phyloP scores from a whole-genome alignment of 2,888 invertebrate species.

The Endotricha flammealis region DNA sequence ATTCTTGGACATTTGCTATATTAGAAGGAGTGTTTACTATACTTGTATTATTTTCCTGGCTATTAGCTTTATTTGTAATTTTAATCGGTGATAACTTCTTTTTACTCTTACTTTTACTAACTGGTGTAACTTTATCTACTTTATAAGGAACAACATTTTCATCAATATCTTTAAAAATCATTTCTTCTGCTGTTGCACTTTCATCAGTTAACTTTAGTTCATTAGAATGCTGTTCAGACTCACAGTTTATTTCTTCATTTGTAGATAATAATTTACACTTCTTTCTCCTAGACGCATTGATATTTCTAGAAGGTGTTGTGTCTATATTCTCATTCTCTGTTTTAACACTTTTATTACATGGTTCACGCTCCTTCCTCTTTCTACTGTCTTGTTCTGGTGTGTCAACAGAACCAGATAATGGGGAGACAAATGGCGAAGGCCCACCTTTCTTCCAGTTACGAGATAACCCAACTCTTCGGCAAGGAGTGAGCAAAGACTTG shows the following conservation, averaged over 20 bases:
- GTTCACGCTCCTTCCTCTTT: slow-evolving; percentile 40
- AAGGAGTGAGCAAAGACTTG: slow-evolving; percentile 72
- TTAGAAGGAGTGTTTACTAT: background rate
- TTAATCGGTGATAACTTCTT: background rate
- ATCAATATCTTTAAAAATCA: too few species aligned
- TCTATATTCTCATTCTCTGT: slow-evolving; percentile 14
- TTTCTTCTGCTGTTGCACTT: too few species aligned
- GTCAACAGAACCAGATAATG: slow-evolving; percentile 33
- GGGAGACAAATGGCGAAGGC: slow-evolving; percentile 62
- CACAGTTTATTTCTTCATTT: background rate
- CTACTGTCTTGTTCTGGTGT: slow-evolving; percentile 33
- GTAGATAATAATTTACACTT: slow-evolving; percentile 40
- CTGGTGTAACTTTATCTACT: background rate
- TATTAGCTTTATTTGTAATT: background rate
- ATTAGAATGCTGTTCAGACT: too few species aligned
- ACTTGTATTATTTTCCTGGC: background rate
- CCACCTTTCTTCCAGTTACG: slow-evolving; percentile 60
- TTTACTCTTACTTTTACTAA: slow-evolving; percentile 32
- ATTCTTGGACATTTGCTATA: too few species aligned
- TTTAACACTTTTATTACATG: slow-evolving; percentile 18
- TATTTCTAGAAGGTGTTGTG: slow-evolving; percentile 40
- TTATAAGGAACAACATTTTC: too few species aligned
- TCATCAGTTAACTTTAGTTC: too few species aligned
- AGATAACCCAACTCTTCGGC: slow-evolving; percentile 72
- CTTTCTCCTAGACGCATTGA: slow-evolving; percentile 41